Evolutionary conservation across 1,140 invertebrate genomes (phyloP).

Genomic region (Bacillus rossius): DNA sequence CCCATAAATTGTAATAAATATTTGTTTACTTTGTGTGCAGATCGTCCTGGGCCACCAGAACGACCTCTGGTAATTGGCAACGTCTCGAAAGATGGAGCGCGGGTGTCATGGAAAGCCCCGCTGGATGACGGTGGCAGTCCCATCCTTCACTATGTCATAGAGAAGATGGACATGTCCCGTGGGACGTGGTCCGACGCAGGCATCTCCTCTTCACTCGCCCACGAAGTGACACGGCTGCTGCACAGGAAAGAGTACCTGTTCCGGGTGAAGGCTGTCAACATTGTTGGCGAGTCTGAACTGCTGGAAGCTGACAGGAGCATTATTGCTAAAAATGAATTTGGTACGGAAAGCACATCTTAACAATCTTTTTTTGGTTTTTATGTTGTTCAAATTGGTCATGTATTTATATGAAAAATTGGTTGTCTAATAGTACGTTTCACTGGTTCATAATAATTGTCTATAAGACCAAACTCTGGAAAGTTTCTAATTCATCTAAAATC

Average conservation of each 20-base stretch:
- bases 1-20: too few relatives aligned
- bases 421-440: too few relatives aligned
- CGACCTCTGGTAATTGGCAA: slow-evolving; percentile 78
- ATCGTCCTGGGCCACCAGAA: slow-evolving; percentile 83
- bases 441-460: too few relatives aligned
- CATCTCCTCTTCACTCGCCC: slow-evolving; percentile 74
- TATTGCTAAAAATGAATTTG: slow-evolving; percentile 90
- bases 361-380: too few relatives aligned
- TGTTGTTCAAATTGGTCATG: too few relatives aligned
- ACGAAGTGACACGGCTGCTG: slow-evolving; percentile 78
- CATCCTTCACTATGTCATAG: slow-evolving; percentile 93
- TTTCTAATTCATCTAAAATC: too few relatives aligned
- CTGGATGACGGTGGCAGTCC: slow-evolving; percentile 88
- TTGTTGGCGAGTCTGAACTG: slow-evolving; percentile 90
- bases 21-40: slow-evolving; percentile 39
- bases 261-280: slow-evolving; percentile 89
- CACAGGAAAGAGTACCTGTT: slow-evolving; percentile 93
- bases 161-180: slow-evolving; percentile 94
- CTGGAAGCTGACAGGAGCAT: slow-evolving; percentile 80
- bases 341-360: too few relatives aligned
- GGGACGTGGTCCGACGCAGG: slow-evolving; percentile 95
- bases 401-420: too few relatives aligned
- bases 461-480: too few relatives aligned
- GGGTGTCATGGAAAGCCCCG: slow-evolving; percentile 76
- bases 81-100: slow-evolving; percentile 86